Percentiles rank a stretch among this genome's conserved stretches.
These are phyloP conservation scores for Drosophila paulistorum DNA, from an alignment of 1,140 invertebrate genomes.

Conservation along the genomic window DNA sequence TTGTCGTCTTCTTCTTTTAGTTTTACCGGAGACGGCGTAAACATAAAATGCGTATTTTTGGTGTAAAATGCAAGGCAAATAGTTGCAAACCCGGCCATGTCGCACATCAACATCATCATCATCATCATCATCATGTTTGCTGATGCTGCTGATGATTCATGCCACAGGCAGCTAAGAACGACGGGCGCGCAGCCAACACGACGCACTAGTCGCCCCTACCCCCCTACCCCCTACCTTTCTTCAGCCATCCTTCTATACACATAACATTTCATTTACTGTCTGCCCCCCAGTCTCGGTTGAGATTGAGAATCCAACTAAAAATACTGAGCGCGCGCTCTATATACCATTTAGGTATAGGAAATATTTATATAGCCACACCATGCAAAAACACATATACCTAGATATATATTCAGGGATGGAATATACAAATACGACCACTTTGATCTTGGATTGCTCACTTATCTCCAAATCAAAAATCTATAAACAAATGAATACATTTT, in stretches of 20 bases:
- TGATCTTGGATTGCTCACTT: too few relatives aligned
- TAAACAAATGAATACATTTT: too few relatives aligned
- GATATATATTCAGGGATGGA: conserved; percentile 18
- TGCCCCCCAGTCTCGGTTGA: conserved; percentile 61
- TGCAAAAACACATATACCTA: not conserved
- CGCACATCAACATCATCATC: conserved; percentile 12
- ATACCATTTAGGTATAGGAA: conserved; percentile 42
- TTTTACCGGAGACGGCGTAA: conserved; percentile 60
- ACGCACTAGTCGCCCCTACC: conserved; percentile 54
- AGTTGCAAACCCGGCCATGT: conserved; percentile 52
- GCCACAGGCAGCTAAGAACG: conserved; percentile 59
- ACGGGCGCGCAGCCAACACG: conserved; percentile 72
- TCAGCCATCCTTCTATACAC: not conserved
- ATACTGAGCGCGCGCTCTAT: conserved; percentile 64
- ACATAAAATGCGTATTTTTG: conserved; percentile 81
- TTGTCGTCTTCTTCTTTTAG: conserved; percentile 27
- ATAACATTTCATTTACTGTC: conserved; percentile 44
- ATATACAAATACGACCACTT: not conserved
- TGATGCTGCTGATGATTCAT: conserved; percentile 61
- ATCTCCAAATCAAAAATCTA: too few relatives aligned
- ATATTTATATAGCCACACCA: conserved; percentile 4
- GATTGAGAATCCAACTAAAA: conserved; percentile 76
- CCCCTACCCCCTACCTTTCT: not conserved
- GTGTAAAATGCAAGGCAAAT: conserved; percentile 63
- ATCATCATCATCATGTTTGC: conserved; percentile 16